Evolutionary conservation across 2,888 invertebrate species (phyloP).

Genomic region (Drosophila neutralis): DNA sequence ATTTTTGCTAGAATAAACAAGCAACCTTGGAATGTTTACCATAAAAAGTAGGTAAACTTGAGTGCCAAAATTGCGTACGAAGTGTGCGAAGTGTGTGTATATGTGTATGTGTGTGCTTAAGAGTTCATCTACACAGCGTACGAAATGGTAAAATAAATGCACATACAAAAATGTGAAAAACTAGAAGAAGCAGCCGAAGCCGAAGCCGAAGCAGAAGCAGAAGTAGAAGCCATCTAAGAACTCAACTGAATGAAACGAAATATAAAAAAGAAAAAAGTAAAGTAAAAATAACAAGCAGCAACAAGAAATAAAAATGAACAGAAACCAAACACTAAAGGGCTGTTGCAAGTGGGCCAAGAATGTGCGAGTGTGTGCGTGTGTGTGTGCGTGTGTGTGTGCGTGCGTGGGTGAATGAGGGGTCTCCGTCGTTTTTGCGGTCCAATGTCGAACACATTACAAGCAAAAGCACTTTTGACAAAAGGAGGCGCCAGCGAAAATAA

Average conservation of each 20-base stretch:
- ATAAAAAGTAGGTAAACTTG: constrained; percentile 81
- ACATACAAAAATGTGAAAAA: constrained; percentile 74
- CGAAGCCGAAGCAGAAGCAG: constrained; percentile 11
- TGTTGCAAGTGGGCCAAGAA: constrained; percentile 23
- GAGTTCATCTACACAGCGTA: constrained; percentile 48
- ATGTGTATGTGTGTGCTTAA: constrained; percentile 15
- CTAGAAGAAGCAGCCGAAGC: constrained; percentile 6
- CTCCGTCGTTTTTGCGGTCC: constrained; percentile 56
- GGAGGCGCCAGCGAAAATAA: constrained; percentile 79
- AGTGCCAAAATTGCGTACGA: constrained; percentile 78
- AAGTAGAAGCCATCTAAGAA: constrained; percentile 39
- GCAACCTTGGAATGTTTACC: constrained; percentile 80
- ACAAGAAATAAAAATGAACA: constrained; percentile 63
- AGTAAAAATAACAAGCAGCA: constrained; percentile 68
- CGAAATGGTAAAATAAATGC: constrained; percentile 73
- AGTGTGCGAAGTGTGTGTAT: constrained; percentile 32
- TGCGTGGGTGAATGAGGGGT: constrained; percentile 2
- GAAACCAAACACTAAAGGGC: constrained; percentile 60
- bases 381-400: not conserved
- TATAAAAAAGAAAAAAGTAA: constrained; percentile 41
- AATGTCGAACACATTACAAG: constrained; percentile 80
- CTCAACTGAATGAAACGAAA: constrained; percentile 54
- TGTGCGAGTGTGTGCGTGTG: not conserved
- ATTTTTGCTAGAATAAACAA: constrained; percentile 82
- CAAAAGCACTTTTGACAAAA: constrained; percentile 81